Conservation (phyloP, 2,888 invertebrate species). For the Aradus depressus region DNA sequence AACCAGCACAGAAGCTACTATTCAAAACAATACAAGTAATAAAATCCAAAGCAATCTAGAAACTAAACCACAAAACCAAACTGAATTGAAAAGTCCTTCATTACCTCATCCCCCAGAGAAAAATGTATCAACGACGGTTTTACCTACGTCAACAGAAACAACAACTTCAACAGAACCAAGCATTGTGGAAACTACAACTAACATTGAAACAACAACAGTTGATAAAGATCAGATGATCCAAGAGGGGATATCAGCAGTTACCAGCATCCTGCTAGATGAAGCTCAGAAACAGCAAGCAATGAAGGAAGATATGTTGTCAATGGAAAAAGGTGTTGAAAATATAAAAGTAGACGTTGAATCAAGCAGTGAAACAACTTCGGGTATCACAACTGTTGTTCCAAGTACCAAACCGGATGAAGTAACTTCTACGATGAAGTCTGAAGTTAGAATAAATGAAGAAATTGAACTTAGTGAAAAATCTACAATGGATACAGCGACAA, state of each 20-base stretch:
- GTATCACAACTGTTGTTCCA: too few relatives aligned
- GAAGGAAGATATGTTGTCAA: conserved; percentile 7
- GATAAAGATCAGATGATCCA: conserved; percentile 27
- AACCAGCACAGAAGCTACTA: neutral
- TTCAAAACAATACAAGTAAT: too few relatives aligned
- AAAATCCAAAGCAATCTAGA: too few relatives aligned
- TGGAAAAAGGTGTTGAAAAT: conserved; percentile 2
- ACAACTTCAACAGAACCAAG: conserved; percentile 6
- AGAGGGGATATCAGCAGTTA: conserved; percentile 32
- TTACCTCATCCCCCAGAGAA: too few relatives aligned
- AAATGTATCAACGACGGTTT: conserved; percentile 2
- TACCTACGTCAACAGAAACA: neutral
- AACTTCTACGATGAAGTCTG: conserved; percentile 10
- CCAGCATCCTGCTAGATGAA: conserved; percentile 29
- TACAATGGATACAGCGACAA: neutral
- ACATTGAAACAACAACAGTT: conserved; percentile 14
- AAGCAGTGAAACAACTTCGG: neutral
- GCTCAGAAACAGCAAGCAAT: conserved; percentile 11
- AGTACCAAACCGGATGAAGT: too few relatives aligned
- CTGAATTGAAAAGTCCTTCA: too few relatives aligned
- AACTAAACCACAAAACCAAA: too few relatives aligned
- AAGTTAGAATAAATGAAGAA: conserved; percentile 9
- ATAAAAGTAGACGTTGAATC: conserved; percentile 3
- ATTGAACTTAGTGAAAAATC: conserved; percentile 8
- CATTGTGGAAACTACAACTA: conserved; percentile 11